Percentiles rank a stretch among this genome's conserved stretches.
Evolutionary conservation across 2,797 vertebrate species (phyloP).

Genomic region (Coreius guichenoti): DNA sequence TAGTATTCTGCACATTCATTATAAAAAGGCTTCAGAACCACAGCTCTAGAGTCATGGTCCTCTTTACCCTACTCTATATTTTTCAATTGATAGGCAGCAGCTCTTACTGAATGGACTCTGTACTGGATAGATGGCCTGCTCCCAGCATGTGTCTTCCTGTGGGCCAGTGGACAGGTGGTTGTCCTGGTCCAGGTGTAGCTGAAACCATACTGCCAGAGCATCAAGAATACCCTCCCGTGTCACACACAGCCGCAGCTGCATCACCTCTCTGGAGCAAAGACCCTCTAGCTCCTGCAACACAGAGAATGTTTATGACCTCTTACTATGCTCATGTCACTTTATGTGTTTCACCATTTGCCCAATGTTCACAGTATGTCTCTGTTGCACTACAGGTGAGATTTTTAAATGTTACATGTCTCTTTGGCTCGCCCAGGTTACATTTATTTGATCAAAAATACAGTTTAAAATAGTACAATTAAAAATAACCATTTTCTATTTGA

Average conservation of each 20-base stretch:
- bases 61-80: not conserved
- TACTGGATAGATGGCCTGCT: constrained; percentile 94
- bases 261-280: constrained; percentile 81
- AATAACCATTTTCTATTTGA: not conserved
- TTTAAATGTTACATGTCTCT: not conserved
- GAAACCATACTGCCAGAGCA: constrained; percentile 95
- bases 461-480: not conserved
- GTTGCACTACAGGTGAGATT: not conserved
- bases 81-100: not conserved
- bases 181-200: constrained; percentile 92
- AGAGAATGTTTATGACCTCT: not conserved
- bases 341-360: not conserved
- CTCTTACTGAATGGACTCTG: constrained; percentile 81
- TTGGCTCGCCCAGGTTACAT: not conserved
- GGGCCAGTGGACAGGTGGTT: constrained; percentile 90
- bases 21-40: not conserved
- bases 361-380: not conserved
- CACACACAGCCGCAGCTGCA: constrained; percentile 78
- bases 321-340: constrained; percentile 1
- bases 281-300: constrained; percentile 88
- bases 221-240: constrained; percentile 84
- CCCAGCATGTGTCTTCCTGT: constrained; percentile 95
- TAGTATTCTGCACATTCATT: not conserved
- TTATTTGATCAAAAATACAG: not conserved
- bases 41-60: not conserved